phyloP scores from a whole-genome alignment of 64 coral and sea anemone genomes.

The Platygyra sinensis region DNA sequence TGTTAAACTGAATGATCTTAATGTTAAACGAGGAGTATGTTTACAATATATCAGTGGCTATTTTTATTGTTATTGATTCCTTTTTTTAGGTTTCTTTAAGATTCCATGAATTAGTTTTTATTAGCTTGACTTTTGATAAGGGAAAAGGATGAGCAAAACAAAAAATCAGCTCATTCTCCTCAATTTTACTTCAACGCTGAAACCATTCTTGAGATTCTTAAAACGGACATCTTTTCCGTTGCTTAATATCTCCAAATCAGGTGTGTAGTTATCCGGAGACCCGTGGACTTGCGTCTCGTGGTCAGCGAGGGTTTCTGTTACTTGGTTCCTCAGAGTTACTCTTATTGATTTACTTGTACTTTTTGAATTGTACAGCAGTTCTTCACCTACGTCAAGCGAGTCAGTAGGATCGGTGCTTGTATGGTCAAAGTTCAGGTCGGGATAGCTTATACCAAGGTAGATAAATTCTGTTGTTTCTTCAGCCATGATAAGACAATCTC shows the following conservation, averaged over 20 bases:
- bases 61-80: no score
- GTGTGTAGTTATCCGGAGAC: not conserved
- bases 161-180: not conserved
- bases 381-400: not conserved
- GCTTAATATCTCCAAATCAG: not conserved
- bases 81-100: no score
- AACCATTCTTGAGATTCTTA: conserved; percentile 8
- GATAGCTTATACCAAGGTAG: not conserved
- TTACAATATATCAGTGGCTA: no score
- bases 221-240: not conserved
- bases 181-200: conserved; percentile 11
- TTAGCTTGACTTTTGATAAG: no score
- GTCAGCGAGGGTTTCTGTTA: not conserved
- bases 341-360: not conserved
- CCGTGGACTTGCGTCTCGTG: not conserved
- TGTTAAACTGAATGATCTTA: no score
- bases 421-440: not conserved
- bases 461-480: not conserved
- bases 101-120: no score
- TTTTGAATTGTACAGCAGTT: not conserved
- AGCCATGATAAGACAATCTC: conserved; percentile 5
- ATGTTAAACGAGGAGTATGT: no score
- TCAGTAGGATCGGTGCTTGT: not conserved
- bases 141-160: no score
- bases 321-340: not conserved